These are phyloP conservation scores for Lepidochitona cinerea DNA, from an alignment of 2,888 invertebrate species.

Conservation along the genomic window DNA sequence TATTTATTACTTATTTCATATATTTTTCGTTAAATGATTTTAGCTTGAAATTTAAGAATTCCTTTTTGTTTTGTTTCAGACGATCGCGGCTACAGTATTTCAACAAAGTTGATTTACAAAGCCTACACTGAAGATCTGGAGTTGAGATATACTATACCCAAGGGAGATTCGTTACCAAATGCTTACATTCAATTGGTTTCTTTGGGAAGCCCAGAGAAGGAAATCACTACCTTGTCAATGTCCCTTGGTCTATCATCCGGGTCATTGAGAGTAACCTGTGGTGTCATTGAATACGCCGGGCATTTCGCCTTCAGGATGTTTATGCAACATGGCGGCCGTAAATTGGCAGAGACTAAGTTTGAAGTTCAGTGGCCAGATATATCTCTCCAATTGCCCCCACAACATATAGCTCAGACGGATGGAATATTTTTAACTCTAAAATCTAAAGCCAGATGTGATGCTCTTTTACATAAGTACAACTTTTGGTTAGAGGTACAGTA, in stretches of 20 bases:
- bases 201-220: conserved; percentile 25
- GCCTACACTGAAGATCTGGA: conserved; percentile 58
- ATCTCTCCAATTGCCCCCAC: conserved; percentile 39
- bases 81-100: conserved; percentile 41
- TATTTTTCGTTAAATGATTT: no score
- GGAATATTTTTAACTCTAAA: conserved; percentile 40
- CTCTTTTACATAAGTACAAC: conserved; percentile 41
- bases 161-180: conserved; percentile 48
- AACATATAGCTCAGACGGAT: conserved; percentile 48
- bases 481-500: conserved; percentile 39
- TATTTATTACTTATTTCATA: no score
- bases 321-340: conserved; percentile 46
- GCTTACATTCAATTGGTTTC: conserved; percentile 52
- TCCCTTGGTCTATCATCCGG: conserved; percentile 35
- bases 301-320: conserved; percentile 52
- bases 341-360: conserved; percentile 40
- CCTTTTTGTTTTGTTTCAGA: conserved; percentile 40
- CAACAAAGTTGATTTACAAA: conserved; percentile 45
- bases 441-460: conserved; percentile 49
- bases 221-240: conserved; percentile 43
- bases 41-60: no score
- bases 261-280: conserved; percentile 52
- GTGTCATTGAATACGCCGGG: conserved; percentile 60
- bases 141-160: conserved; percentile 52
- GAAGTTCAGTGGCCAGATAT: conserved; percentile 54